phyloP scores from a whole-genome alignment of 2,888 invertebrate genomes.

The Drosophila anceps region DNA sequence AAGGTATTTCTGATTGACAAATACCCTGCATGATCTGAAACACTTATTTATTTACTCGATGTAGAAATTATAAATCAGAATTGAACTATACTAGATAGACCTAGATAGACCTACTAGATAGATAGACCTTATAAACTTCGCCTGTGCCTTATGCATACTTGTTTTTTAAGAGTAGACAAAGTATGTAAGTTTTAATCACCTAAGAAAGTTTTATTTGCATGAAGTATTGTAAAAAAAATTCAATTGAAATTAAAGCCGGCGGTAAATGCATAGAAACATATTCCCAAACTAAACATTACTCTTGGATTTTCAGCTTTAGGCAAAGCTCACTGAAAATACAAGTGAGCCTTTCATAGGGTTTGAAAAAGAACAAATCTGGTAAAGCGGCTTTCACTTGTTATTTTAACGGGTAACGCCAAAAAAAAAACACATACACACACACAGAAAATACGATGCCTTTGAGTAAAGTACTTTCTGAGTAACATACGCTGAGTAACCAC shows the following conservation, averaged over 20 bases:
- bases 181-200: too few species aligned
- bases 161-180: too few species aligned
- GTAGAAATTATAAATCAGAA: neutral
- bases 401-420: neutral
- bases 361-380: slow-evolving; percentile 4
- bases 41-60: neutral
- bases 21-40: neutral
- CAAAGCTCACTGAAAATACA: neutral
- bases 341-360: neutral
- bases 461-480: slow-evolving; percentile 61
- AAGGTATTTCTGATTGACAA: neutral
- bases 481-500: slow-evolving; percentile 27
- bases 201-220: too few species aligned
- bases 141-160: too few species aligned
- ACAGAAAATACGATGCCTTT: slow-evolving; percentile 56
- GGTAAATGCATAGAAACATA: neutral
- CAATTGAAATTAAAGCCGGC: neutral
- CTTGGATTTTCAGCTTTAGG: neutral
- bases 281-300: neutral
- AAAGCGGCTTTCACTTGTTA: slow-evolving; percentile 26
- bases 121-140: too few species aligned
- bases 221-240: too few species aligned
- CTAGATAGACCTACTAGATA: too few species aligned
- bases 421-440: neutral
- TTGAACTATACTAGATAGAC: neutral